Evolutionary conservation across 53 echinoderm and acorn worm species (phyloP).

Genomic region (Mesocentrotus franciscanus): DNA sequence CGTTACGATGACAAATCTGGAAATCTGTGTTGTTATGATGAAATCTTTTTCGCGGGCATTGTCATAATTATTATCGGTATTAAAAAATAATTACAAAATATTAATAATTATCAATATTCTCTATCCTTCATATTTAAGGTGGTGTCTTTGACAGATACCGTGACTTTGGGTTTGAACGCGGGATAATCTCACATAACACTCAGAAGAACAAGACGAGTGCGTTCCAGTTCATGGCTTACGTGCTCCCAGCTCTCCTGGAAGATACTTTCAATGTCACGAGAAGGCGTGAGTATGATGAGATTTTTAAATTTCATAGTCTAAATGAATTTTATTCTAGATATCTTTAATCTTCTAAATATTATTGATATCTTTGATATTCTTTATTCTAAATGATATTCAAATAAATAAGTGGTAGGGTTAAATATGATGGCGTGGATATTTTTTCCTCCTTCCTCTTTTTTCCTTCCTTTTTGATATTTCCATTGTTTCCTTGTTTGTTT

Average conservation of each 20-base stretch:
- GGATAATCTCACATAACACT: conserved; percentile 66
- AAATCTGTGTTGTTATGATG: no score
- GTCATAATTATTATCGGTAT: neutral
- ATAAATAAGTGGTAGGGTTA: no score
- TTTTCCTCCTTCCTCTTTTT: neutral
- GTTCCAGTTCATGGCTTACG: conserved; percentile 65
- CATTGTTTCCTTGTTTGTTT: no score
- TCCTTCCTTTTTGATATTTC: neutral
- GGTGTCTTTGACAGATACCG: neutral
- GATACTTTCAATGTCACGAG: conserved; percentile 67
- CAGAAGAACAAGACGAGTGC: conserved; percentile 41
- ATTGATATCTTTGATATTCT: no score
- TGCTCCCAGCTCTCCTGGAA: neutral
- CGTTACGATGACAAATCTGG: no score
- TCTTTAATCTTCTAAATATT: no score
- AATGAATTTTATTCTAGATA: no score
- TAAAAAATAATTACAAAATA: neutral
- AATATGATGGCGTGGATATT: no score
- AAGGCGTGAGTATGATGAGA: conserved; percentile 31
- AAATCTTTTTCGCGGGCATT: neutral
- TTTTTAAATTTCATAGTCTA: no score
- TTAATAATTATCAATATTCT: neutral
- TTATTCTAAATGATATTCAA: no score
- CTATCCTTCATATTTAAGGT: neutral
- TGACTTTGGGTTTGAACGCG: conserved; percentile 47